Conservation (phyloP, 2,797 vertebrate genomes). For the Schizopygopsis malacanthus region DNA sequence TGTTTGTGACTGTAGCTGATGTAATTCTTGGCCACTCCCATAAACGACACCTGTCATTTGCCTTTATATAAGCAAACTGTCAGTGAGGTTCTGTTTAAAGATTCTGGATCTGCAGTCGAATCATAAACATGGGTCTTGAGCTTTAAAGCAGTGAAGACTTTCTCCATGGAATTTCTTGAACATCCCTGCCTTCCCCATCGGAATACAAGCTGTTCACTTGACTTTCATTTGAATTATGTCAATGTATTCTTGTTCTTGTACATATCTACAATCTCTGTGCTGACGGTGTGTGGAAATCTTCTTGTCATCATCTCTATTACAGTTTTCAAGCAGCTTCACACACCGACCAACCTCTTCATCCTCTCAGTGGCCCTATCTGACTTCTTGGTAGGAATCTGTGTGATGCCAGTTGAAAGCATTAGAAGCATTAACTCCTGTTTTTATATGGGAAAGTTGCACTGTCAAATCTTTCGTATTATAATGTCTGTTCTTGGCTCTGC, state of each 20-base stretch:
- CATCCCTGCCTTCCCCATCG: not conserved
- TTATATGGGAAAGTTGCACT: not conserved
- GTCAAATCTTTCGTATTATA: not conserved
- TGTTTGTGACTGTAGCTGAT: not conserved
- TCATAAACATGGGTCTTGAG: not conserved
- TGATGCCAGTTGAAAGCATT: slow-evolving; percentile 39
- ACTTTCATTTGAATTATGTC: slow-evolving; percentile 11
- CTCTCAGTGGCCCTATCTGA: slow-evolving; percentile 44
- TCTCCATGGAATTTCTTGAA: slow-evolving; percentile 3
- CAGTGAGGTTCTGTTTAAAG: not conserved
- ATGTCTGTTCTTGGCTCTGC: not conserved
- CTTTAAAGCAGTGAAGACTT: not conserved
- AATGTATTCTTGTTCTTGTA: slow-evolving; percentile 17
- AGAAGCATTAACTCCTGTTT: slow-evolving; percentile 11
- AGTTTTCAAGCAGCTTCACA: slow-evolving; percentile 28
- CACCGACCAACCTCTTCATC: slow-evolving; percentile 34
- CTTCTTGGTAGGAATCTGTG: slow-evolving; percentile 28
- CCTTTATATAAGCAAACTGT: not conserved
- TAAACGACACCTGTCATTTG: not conserved
- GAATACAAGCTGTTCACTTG: slow-evolving; percentile 6
- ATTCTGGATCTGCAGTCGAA: not conserved
- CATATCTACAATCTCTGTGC: slow-evolving; percentile 21
- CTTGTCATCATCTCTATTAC: slow-evolving; percentile 35
- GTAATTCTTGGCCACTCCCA: not conserved
- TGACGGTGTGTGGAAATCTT: slow-evolving; percentile 36